Evolutionary conservation across 2,797 vertebrate species (phyloP), one percentile per base, ranked within the genome.

Genomic region (Coranthus polyacanthus): DNA sequence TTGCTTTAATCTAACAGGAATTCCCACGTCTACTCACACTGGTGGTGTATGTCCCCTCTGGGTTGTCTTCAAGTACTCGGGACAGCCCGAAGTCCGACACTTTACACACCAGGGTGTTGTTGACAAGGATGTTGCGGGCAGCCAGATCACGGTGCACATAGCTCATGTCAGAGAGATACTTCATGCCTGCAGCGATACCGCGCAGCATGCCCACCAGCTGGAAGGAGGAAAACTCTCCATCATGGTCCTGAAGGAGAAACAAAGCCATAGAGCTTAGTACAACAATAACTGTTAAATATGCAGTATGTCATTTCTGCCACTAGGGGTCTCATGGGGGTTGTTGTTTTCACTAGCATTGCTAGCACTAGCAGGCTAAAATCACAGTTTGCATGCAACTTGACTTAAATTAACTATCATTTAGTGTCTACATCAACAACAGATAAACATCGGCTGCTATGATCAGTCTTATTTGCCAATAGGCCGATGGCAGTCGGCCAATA

Each of bases 51-150:
- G 98, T 99, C 72, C 97, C 97, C 79, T 99, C 98, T 0, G 96
- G 96, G 39, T 99, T 96, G 0, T 99, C 98, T 68, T 99, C 97
- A 84, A 99, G 86, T 68, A 99, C 96, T 0, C 98, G 94, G 0
- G 97, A 99, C 52, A 99, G 93, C 5, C 98, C 98, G 0, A 99
- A 99, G 63, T 99, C 98, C 0, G 98, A 99, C 84, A 99, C 98
- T 66, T 99, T 99, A 88, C 97, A 98, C 78, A 98, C 98, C 81
- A 97, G 87, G 65, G 92, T 95, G 88, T 94, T 96, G 92, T 98
- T 98, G 56, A 99, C 96, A 0, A 99, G 92, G 87, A 99, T 98
- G 89, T 99, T 99, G 52, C 98, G 96, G 12, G 97, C 98, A 0
- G 98, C 98, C 55, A 99, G 91, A 82, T 99, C 98, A 0, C 98